Evolutionary conservation across 2,797 vertebrate genomes (phyloP).

Genomic region (Benthosema pterotum): DNA sequence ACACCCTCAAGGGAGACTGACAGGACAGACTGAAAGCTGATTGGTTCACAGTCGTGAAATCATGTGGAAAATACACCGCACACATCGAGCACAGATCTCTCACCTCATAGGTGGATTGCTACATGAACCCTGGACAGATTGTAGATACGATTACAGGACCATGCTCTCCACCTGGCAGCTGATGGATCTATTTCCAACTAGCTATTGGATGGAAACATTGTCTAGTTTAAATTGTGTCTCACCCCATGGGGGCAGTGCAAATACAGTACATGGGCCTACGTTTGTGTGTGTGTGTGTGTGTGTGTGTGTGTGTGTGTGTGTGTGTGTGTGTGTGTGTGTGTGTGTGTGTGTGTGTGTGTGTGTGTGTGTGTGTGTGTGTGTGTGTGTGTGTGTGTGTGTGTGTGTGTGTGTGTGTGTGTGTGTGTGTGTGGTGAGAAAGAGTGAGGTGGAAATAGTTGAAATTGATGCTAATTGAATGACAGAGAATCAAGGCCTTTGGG

Average conservation of each 20-base stretch:
- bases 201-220: slow-evolving; percentile 39
- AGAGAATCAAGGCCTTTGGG: slow-evolving; percentile 52
- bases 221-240: slow-evolving; percentile 50
- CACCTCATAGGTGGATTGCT: slow-evolving; percentile 22
- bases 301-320: slow-evolving; percentile 23
- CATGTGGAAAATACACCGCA: slow-evolving; percentile 10
- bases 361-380: slow-evolving; percentile 31
- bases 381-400: slow-evolving; percentile 26
- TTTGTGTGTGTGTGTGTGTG: slow-evolving; percentile 12
- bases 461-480: slow-evolving; percentile 73
- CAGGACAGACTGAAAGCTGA: slow-evolving; percentile 35
- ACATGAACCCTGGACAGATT: slow-evolving; percentile 29
- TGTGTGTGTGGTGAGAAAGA: slow-evolving; percentile 19
- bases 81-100: slow-evolving; percentile 17
- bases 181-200: slow-evolving; percentile 27
- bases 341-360: slow-evolving; percentile 30
- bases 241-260: slow-evolving; percentile 26
- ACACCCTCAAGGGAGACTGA: slow-evolving; percentile 46
- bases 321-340: slow-evolving; percentile 34
- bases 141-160: slow-evolving; percentile 33
- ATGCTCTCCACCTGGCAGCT: slow-evolving; percentile 17
- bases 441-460: slow-evolving; percentile 61
- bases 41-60: slow-evolving; percentile 56
- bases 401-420: slow-evolving; percentile 34
- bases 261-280: background rate